Evolutionary conservation across 2,888 invertebrate species (phyloP).

Genomic region (Nesidiocoris tenuis): DNA sequence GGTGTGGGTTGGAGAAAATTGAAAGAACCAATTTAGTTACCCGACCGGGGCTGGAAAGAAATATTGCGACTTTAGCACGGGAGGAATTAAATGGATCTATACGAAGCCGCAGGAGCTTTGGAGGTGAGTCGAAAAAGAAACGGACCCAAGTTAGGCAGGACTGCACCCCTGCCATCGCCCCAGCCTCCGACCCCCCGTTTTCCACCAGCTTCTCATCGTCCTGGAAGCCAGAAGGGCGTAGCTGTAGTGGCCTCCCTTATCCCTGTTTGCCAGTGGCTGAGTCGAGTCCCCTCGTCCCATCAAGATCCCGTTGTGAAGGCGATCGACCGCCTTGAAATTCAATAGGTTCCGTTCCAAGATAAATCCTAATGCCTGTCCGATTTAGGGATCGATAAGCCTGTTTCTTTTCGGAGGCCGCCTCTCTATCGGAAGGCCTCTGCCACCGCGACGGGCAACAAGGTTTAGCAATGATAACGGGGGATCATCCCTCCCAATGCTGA

Average conservation of each 20-base stretch:
- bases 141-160: slow-evolving; percentile 17
- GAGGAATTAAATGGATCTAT: slow-evolving; percentile 42
- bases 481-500: not conserved
- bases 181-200: too few relatives aligned
- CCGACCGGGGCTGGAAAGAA: slow-evolving; percentile 27
- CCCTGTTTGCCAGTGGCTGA: not conserved
- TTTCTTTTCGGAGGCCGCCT: slow-evolving; percentile 20
- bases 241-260: not conserved
- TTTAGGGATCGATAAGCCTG: slow-evolving; percentile 41
- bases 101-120: slow-evolving; percentile 7
- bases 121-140: slow-evolving; percentile 33
- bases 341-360: slow-evolving; percentile 40
- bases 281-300: slow-evolving; percentile 24
- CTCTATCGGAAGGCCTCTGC: not conserved
- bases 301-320: slow-evolving; percentile 38
- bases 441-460: not conserved
- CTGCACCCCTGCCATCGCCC: not conserved
- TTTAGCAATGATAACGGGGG: not conserved
- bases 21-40: slow-evolving; percentile 36
- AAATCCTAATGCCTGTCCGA: slow-evolving; percentile 43
- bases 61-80: slow-evolving; percentile 35
- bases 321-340: slow-evolving; percentile 42
- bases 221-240: not conserved
- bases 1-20: slow-evolving; percentile 16
- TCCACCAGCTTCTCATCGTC: not conserved